Evolutionary conservation across 2,888 invertebrate genomes (phyloP), one percentile per base, ranked within the genome.

Genomic region (Schrankia costaestrigalis): DNA sequence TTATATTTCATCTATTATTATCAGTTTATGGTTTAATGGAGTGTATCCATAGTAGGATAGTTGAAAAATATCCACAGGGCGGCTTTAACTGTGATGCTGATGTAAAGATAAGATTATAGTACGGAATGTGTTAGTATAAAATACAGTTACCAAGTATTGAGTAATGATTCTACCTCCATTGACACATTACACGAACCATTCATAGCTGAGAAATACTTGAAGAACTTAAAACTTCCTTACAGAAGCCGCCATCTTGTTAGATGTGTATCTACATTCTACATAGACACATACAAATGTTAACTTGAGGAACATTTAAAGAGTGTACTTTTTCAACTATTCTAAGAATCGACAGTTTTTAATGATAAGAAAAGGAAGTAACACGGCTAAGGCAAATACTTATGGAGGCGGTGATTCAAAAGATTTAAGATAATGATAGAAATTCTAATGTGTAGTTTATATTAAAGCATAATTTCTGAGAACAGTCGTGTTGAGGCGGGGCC

Each of bases 401-500:
- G 17, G 17, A n/a, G n/a, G n/a, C 35, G 39, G 34, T 36, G 25
- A 29, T 38, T 31, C 26, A 25, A 43, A 40, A 46, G 23, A 37
- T 34, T 33, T 31, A 28, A 29, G 19, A 26, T 39, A 37, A 46
- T 45, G 18, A 22, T 29, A 35, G 28, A 40, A 35, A 24, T 30
- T 46, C 27, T 41, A 43, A 47, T 37, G 35, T 34, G 39, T 34
- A 26, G 33, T 31, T 24, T 31, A 35, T 29, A 41, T 37, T 30
- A 43, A 31, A 31, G 38, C 26, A 25, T 34, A 26, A 39, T 40
- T 58, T 58, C 56, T 47, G 23, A 52, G 53, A 56, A 45, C 32
- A 28, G 47, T 39, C 30, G 42, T 60, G 64, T 68, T 63, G 61
- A 64, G 60, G 65, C 62, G 57, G 42, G 40, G 28, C 58, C 34